Evolutionary conservation across 2,797 vertebrate species (phyloP), one percentile per base, ranked within the genome.

Genomic region (Parotocinclus haroldoi): DNA sequence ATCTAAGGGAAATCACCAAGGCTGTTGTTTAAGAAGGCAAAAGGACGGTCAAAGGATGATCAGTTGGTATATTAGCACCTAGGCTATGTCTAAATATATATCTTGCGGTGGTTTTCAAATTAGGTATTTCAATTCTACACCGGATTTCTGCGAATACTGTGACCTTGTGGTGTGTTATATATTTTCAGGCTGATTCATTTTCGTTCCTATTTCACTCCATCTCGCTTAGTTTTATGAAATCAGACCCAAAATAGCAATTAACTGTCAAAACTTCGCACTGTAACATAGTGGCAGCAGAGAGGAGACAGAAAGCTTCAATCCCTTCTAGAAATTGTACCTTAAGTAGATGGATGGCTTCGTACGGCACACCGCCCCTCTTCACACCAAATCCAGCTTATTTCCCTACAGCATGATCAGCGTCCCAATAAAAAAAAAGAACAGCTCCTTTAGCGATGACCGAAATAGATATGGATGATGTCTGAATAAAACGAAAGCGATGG

Each of bases 261-360:
- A 53, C 38, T 44, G 42, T 53, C 12, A 10, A 8, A 17, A 42
- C 16, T 49, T 10, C 18, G n/a, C 37, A 13, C 27, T 27, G 5
- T 27, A 27, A 2, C 27, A 27, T 27, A 27, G 2, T 27, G 27
- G 2, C 45, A 62, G 57, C 17, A 17, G 38, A 14, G 14, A 1
- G 17, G 2, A 48, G 56, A 19, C 27, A 27, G 27, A 49, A 66
- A 45, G 18, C 52, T 60, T 52, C 51, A 54, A 54, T 14, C 52
- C 53, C 52, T 62, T 37, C 9, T 37, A 42, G 14, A 79, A 77
- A 73, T 81, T 81, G 84, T 91, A 92, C 91, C 90, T 91, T 85
- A 77, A 80, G 80, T 80, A 81, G 84, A 83, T 82, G 84, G n/a
- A 83, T 83, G 56, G 83, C 78, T 85, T 72, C 81, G 84, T 78